Evolutionary conservation across 2,888 invertebrate species (phyloP).

Genomic region (Ochropleura leucogaster): DNA sequence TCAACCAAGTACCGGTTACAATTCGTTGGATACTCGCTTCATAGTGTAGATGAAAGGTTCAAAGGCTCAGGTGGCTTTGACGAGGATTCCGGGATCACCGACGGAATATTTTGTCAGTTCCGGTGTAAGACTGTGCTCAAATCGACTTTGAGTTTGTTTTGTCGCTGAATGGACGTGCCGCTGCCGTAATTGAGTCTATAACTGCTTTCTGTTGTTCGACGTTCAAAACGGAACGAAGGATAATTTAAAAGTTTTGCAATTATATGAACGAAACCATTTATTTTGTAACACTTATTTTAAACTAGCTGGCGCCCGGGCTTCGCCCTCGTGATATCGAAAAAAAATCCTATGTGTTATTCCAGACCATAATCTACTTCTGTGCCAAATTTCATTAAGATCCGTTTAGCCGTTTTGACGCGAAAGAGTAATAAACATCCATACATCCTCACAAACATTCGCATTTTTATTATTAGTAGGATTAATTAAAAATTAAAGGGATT

Average conservation of each 20-base stretch:
- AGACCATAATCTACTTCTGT: too few relatives aligned
- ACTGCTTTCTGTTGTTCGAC: conserved; percentile 43
- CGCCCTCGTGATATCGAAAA: too few relatives aligned
- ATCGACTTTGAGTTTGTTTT: conserved; percentile 62
- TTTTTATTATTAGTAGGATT: not conserved
- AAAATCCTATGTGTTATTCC: too few relatives aligned
- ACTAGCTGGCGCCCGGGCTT: not conserved
- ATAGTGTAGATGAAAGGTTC: conserved; percentile 51
- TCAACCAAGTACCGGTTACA: conserved; percentile 14
- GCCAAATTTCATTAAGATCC: too few relatives aligned
- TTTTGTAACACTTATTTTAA: conserved; percentile 13
- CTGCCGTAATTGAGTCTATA: conserved; percentile 49
- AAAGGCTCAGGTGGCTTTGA: conserved; percentile 58
- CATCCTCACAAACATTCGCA: too few relatives aligned
- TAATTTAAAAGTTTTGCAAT: conserved; percentile 54
- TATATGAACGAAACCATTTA: conserved; percentile 45
- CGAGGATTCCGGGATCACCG: conserved; percentile 41
- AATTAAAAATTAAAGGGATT: conserved; percentile 7
- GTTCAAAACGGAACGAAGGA: conserved; percentile 22
- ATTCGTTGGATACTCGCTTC: conserved; percentile 53
- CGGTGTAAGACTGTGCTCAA: conserved; percentile 44
- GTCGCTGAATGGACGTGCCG: conserved; percentile 41
- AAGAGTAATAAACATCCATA: too few relatives aligned
- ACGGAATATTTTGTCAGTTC: conserved; percentile 57
- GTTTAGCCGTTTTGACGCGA: too few relatives aligned